Evolutionary conservation across 2,888 invertebrate species (phyloP), one percentile per base, ranked within the genome.

Genomic region (Flabesymbios commensalis): DNA sequence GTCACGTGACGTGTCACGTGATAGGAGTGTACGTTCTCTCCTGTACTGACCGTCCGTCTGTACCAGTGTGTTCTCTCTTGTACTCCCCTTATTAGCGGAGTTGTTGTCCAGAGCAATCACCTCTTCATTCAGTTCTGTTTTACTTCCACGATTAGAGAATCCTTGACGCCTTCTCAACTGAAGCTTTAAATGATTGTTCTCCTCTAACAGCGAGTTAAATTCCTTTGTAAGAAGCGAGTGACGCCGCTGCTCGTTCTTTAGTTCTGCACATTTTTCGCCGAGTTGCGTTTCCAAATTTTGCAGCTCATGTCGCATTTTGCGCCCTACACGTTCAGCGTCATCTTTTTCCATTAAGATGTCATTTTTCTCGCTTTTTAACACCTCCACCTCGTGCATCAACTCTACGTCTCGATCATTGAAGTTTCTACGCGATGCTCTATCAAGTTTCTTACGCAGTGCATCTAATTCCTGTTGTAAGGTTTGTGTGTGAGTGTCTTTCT

Each of bases 161-260:
- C n/a, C n/a, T n/a, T n/a, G n/a, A n/a, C 45, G 17, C 17, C 45
- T 14, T n/a, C 45, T 14, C 45, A 45, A 22, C 45, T 45, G 45
- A 14, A n/a, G 45, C 45, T 45, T 45, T 45, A 45, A 24, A 24
- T 45, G 45, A 24, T 45, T 45, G 42, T 65, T 65, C 52, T 65
- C 65, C n/a, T 65, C 59, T 45, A 65, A 32, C 53, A 65, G 33
- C 1, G 65, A 65, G 28, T 65, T 65, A 49, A 63, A 65, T 45
- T 65, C 59, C 41, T 59, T 59, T 29, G 65, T 65, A 41, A 65
- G 57, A 5, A 65, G 56, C 7, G 63, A 59, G 31, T 65, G 65
- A 1, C 65, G 32, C 47, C 59, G 31, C 14, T 52, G 48, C 28
- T 65, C 65, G 45, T 65, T 65, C 17, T 41, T 33, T 31, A 65